Percentiles rank a stretch among this genome's conserved stretches.
Evolutionary conservation across 2,797 vertebrate genomes (phyloP).

Genomic region (Phoxinus dragarum): DNA sequence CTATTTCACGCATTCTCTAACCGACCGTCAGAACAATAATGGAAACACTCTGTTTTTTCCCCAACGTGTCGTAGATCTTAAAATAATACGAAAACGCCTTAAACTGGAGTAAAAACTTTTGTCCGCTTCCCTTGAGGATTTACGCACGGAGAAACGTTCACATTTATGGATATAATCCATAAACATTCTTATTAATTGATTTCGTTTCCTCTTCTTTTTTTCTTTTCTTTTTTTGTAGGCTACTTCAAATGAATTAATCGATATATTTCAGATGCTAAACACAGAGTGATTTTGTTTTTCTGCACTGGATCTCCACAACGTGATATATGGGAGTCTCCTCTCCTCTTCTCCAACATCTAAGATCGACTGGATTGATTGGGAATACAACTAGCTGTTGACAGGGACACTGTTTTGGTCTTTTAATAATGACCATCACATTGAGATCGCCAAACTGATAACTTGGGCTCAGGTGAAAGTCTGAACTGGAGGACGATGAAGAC

Average conservation of each 20-base stretch:
- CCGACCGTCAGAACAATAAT: not conserved
- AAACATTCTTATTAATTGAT: not conserved
- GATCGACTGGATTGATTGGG: not conserved
- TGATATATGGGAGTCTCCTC: not conserved
- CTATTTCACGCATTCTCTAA: not conserved
- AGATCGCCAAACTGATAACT: conserved; percentile 21
- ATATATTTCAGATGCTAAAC: not conserved
- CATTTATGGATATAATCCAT: not conserved
- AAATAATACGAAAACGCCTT: not conserved
- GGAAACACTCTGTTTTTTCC: not conserved
- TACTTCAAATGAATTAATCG: not conserved
- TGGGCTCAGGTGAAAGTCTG: conserved; percentile 23
- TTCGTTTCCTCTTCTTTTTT: not conserved
- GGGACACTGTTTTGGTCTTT: not conserved
- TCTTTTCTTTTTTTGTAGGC: not conserved
- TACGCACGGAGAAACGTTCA: not conserved
- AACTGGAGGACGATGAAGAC: conserved; percentile 54
- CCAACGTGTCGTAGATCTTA: not conserved
- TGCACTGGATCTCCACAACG: not conserved
- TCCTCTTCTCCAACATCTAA: not conserved
- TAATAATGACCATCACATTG: conserved; percentile 26
- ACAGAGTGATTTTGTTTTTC: not conserved
- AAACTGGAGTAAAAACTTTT: not conserved
- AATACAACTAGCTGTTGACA: not conserved
- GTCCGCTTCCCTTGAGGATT: not conserved